Evolutionary conservation across 2,797 vertebrate species (phyloP).

Genomic region (Rousettus madagascariensis): DNA sequence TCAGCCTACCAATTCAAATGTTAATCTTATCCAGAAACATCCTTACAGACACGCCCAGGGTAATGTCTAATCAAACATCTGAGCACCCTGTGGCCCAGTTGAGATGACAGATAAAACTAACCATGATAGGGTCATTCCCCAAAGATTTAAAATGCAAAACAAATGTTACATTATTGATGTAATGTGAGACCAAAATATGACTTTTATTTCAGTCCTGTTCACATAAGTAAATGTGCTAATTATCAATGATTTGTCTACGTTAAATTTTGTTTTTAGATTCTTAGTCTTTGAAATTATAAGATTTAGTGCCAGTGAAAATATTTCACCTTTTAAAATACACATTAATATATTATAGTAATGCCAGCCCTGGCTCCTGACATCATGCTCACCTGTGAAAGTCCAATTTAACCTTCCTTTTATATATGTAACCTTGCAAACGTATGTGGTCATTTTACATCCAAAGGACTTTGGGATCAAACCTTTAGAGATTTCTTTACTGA

Average conservation of each 20-base stretch:
- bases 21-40: neutral
- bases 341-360: conserved; percentile 42
- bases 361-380: neutral
- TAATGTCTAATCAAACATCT: neutral
- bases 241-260: neutral
- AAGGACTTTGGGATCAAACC: conserved; percentile 1
- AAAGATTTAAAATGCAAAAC: conserved; percentile 25
- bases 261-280: conserved; percentile 45
- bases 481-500: conserved; percentile 6
- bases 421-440: conserved; percentile 30
- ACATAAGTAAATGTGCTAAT: neutral
- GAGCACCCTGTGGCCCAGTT: neutral
- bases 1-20: neutral
- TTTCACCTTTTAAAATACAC: conserved; percentile 21
- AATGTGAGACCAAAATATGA: neutral
- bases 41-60: neutral
- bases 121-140: neutral
- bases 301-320: conserved; percentile 2
- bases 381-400: conserved; percentile 1
- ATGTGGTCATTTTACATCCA: neutral
- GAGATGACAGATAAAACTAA: neutral
- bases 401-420: conserved; percentile 37
- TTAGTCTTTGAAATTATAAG: conserved; percentile 4
- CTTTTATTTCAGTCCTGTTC: conserved; percentile 22
- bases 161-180: neutral